These are phyloP conservation scores for Blomia tropicalis DNA, from an alignment of 2,888 invertebrate species.

Conservation along the genomic window DNA sequence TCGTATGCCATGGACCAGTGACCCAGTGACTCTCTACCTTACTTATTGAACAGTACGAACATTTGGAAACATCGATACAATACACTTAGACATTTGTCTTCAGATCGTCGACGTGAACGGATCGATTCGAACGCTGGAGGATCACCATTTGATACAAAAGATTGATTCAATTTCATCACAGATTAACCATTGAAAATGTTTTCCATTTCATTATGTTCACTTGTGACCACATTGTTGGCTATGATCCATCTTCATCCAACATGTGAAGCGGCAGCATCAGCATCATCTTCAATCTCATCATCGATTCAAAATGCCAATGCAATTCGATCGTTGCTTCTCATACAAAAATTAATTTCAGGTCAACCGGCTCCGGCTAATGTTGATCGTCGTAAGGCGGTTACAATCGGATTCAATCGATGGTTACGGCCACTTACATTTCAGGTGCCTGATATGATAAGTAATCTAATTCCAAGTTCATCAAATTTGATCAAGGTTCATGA, in stretches of 20 bases:
- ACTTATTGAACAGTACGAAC: no score
- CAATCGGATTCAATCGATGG: not conserved
- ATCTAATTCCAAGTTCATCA: constrained; percentile 7
- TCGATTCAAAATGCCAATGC: not conserved
- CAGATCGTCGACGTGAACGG: no score
- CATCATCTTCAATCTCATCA: not conserved
- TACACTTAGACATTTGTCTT: no score
- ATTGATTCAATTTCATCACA: not conserved
- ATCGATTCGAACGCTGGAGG: no score
- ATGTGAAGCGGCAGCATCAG: not conserved
- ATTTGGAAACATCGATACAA: no score
- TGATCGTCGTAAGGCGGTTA: constrained; percentile 5
- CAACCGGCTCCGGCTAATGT: not conserved
- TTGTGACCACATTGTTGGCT: not conserved
- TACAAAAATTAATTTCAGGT: not conserved
- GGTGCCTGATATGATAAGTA: constrained; percentile 12
- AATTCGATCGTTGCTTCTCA: not conserved
- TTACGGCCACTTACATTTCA: constrained; percentile 1
- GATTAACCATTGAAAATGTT: not conserved
- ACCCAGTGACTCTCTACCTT: no score
- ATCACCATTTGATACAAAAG: no score
- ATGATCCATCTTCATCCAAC: not conserved
- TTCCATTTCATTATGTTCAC: not conserved
- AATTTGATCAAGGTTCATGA: constrained; percentile 12
- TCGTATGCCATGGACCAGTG: not conserved